phyloP scores from a whole-genome alignment of 2,888 invertebrate genomes.

The Periphyllus acericola region DNA sequence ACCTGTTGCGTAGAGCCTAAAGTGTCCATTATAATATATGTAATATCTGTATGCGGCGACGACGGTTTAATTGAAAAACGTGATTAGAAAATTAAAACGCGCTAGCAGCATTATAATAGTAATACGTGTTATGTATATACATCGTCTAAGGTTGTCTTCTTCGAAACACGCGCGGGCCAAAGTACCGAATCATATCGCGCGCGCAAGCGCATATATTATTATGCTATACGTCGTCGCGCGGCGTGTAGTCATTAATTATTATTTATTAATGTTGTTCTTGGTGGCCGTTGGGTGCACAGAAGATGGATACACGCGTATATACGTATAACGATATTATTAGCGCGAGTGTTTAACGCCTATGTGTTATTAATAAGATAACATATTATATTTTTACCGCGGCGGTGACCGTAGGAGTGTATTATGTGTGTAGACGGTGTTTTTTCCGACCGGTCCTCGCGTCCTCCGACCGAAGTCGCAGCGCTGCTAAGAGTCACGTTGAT shows the following conservation, averaged over 20 bases:
- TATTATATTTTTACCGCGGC: neutral
- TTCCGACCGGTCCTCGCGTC: neutral
- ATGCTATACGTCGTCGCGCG: neutral
- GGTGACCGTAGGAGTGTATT: neutral
- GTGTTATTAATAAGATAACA: neutral
- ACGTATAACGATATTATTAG: neutral
- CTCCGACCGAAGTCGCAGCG: neutral
- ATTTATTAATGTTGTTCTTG: neutral
- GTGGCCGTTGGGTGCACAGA: neutral
- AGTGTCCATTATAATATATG: neutral
- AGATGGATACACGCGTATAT: neutral
- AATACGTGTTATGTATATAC: neutral
- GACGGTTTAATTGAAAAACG: constrained; percentile 37
- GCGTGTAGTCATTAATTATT: neutral
- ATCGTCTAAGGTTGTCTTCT: neutral
- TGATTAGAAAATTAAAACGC: constrained; percentile 17
- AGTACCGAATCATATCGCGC: neutral
- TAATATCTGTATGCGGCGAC: neutral
- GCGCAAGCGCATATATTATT: neutral
- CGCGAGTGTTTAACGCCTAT: neutral
- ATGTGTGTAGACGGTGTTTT: neutral
- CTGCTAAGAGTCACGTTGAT: neutral
- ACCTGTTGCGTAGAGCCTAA: neutral
- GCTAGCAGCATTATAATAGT: neutral
- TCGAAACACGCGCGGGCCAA: neutral